A percentile compares a stretch with the other conserved stretches of the same genome.
phyloP scores from a whole-genome alignment of 2,113 vertebrate species.

The Lagopus leucura region DNA sequence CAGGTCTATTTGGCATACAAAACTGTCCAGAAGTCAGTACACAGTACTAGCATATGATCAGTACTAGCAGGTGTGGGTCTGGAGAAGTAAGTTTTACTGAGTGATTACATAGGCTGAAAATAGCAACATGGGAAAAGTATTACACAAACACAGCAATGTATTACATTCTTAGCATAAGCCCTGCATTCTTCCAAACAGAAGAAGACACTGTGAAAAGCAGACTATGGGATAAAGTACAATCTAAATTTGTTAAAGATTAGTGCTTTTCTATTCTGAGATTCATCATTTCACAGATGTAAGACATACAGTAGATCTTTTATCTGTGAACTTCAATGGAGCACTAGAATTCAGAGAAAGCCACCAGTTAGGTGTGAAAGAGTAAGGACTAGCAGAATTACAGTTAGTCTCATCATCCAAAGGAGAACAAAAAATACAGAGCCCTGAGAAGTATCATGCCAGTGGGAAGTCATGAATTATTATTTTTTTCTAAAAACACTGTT shows the following conservation, averaged over 20 bases:
- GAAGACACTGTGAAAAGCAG: neutral
- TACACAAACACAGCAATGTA: neutral
- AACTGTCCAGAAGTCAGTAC: neutral
- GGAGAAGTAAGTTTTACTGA: neutral
- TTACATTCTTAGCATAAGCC: neutral
- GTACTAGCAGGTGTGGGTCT: neutral
- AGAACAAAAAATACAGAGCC: neutral
- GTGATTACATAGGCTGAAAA: neutral
- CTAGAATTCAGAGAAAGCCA: neutral
- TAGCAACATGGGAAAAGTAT: neutral
- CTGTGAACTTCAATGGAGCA: neutral
- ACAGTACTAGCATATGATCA: neutral
- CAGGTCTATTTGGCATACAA: neutral
- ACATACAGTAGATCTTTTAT: neutral
- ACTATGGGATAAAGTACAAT: neutral
- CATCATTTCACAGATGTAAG: neutral
- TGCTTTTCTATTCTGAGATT: neutral
- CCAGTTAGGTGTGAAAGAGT: neutral
- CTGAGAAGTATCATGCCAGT: neutral
- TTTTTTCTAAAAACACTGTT: neutral
- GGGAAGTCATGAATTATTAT: neutral
- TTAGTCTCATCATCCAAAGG: neutral
- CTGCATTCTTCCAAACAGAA: neutral
- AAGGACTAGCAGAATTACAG: neutral
- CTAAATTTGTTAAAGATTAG: neutral